Base-by-base conservation (phyloP, 2,113 vertebrate genomes). In the Chionis minor region DNA sequence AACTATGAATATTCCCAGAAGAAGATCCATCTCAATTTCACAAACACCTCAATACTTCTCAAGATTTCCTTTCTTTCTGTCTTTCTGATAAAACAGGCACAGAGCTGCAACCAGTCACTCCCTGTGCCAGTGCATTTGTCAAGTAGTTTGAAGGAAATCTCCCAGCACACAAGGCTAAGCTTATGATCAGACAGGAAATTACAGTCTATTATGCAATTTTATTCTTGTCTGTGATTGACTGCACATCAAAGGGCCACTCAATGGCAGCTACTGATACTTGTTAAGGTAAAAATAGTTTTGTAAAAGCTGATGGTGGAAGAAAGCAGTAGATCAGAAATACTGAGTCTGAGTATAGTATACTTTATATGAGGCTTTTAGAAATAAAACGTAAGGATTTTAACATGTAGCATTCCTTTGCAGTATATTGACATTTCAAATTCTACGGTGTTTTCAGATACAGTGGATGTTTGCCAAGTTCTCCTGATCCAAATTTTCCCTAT, bases 161-260 rank as follows among this genome's bases (percentile, higher is more conserved):
- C 75, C 33, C 63, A 78, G 77, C 89, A 81, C 63, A 81, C 73
- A 56, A 81, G 66, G 84, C 81, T 85, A 54, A 87, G 74, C 49
- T 90, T 92, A 58, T 78, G 81, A 95, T 96, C 92, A 88, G 90
- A 61, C 58, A 77, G 90, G 78, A 96, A 95, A 95, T 95, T 94
- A 96, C 70, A 22, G 86, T 47, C 81, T 87, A 95, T 94, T 95
- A 93, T 62, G 79, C 82, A 86, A 86, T 96, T 96, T 96, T 92
- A 86, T 85, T 88, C 74, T 92, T 11, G 5, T 90, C 79, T 96
- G 71, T 95, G 84, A 96, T 65, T 95, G 91, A 96, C 61, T 91
- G 59, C 47, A 89, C 77, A 87, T 94, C 81, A 94, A 89, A 96
- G 49, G 78, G 87, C 56, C 70, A 82, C 87, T 93, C 82, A 73